A percentile compares a stretch with the other conserved stretches of the same genome.
These are phyloP conservation scores for Sinocyclocheilus rhinocerous DNA, from an alignment of 2,113 vertebrate species.

Conservation along the genomic window DNA sequence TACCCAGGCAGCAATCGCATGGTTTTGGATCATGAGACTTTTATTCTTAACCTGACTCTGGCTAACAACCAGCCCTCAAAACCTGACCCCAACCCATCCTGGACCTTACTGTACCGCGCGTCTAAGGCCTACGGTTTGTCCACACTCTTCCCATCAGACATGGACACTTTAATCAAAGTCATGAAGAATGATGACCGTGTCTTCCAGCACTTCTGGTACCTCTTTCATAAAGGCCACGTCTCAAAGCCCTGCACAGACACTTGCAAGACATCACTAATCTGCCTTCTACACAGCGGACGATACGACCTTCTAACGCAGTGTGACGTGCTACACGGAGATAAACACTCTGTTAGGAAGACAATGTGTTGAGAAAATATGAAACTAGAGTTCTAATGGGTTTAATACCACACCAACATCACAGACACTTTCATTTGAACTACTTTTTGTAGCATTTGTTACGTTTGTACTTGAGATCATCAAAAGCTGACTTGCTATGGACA, in stretches of 20 bases:
- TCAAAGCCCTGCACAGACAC: constrained; percentile 72
- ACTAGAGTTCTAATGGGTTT: background rate
- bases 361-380: constrained; percentile 67
- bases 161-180: constrained; percentile 75
- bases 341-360: constrained; percentile 61
- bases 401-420: background rate
- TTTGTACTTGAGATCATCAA: background rate
- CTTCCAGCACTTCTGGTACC: constrained; percentile 92
- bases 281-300: constrained; percentile 81
- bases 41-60: constrained; percentile 89
- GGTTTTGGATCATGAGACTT: constrained; percentile 94
- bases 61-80: constrained; percentile 70
- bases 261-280: constrained; percentile 81
- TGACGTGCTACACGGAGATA: constrained; percentile 43
- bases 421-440: background rate
- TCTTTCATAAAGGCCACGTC: constrained; percentile 86
- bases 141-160: constrained; percentile 76
- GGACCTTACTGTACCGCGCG: constrained; percentile 84
- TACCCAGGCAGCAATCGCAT: constrained; percentile 82
- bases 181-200: constrained; percentile 74
- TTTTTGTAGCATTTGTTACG: background rate
- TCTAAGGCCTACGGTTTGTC: constrained; percentile 80
- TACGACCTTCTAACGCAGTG: constrained; percentile 80
- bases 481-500: background rate
- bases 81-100: constrained; percentile 65